Percentiles rank a stretch among this genome's conserved stretches.
Evolutionary conservation across 1,140 invertebrate genomes (phyloP).

Genomic region (Adelges cooleyi): DNA sequence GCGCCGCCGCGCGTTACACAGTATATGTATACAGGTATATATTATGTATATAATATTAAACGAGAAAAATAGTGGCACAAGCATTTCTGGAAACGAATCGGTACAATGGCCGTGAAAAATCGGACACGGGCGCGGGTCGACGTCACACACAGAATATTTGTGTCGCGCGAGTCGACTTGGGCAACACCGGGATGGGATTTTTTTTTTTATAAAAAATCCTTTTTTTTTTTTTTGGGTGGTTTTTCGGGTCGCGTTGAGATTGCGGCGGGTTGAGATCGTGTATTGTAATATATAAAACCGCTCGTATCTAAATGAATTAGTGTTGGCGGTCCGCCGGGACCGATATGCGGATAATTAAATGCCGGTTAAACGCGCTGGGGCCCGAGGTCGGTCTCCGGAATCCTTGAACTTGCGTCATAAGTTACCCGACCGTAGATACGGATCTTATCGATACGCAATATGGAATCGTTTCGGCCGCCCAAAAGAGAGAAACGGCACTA

Average conservation of each 20-base stretch:
- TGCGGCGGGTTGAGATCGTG: too few species aligned
- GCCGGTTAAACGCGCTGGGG: conserved; percentile 12
- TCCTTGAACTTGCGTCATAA: conserved; percentile 28
- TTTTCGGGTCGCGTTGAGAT: conserved; percentile 16
- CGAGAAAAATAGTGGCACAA: conserved; percentile 12
- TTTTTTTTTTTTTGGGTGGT: background rate
- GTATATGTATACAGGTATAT: too few species aligned
- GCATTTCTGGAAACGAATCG: conserved; percentile 20
- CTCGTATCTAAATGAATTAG: conserved; percentile 27
- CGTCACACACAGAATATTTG: background rate
- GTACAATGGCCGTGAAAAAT: conserved; percentile 27
- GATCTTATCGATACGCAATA: conserved; percentile 27
- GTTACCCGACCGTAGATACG: conserved; percentile 11
- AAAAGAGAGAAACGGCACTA: background rate
- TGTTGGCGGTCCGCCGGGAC: conserved; percentile 9
- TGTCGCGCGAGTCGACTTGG: too few species aligned
- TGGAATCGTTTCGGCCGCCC: conserved; percentile 12
- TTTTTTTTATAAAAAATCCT: too few species aligned
- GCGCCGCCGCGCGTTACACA: too few species aligned
- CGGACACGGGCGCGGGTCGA: conserved; percentile 24
- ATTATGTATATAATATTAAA: too few species aligned
- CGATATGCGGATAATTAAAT: conserved; percentile 19
- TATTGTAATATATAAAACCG: background rate
- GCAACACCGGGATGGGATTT: too few species aligned
- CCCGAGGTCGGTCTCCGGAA: background rate